Evolutionary conservation across 2,113 vertebrate species (phyloP).

Genomic region (Halcyon malimbica): DNA sequence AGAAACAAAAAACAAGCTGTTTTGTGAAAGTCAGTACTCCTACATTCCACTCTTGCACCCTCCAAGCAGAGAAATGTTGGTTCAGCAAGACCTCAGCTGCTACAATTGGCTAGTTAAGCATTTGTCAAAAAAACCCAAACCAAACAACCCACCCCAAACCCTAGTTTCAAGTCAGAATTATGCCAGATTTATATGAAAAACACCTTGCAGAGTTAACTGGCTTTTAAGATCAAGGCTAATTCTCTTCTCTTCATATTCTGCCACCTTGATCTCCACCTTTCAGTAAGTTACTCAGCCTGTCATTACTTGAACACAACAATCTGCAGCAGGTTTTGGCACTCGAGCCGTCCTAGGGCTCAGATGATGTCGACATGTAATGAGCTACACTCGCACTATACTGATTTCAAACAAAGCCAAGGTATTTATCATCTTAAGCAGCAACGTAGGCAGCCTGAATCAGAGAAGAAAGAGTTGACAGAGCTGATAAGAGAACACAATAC

Average conservation of each 20-base stretch:
- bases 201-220: background rate
- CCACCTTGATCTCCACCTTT: background rate
- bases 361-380: background rate
- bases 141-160: background rate
- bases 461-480: background rate
- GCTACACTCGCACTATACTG: background rate
- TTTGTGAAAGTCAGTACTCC: conserved; percentile 40
- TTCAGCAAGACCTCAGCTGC: conserved; percentile 28
- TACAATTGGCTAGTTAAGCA: background rate
- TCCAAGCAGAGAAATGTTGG: conserved; percentile 45
- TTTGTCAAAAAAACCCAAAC: background rate
- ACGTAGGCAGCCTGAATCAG: background rate
- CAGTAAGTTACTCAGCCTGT: background rate
- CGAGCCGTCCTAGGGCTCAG: background rate
- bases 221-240: background rate
- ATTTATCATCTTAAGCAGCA: background rate
- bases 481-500: background rate
- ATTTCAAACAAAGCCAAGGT: conserved; percentile 4
- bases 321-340: background rate
- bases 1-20: conserved; percentile 32
- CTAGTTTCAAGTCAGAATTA: background rate
- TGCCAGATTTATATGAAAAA: background rate
- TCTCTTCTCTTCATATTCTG: background rate
- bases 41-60: conserved; percentile 25
- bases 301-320: background rate